Evolutionary conservation across 1,140 invertebrate genomes (phyloP), one percentile per base, ranked within the genome.

Genomic region (Nasonia vitripennis): DNA sequence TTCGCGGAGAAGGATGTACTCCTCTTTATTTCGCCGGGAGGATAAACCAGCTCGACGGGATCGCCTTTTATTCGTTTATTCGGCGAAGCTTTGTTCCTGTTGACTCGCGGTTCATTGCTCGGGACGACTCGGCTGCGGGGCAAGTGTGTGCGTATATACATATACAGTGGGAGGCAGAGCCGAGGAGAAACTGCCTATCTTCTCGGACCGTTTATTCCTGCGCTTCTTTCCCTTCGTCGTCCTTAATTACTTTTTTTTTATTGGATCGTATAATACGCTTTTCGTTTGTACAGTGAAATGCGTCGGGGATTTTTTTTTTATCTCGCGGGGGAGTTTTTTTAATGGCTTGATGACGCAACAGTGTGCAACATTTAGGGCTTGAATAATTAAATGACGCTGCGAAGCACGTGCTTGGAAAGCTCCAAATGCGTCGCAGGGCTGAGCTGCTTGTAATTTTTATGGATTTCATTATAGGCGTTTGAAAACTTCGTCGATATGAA

Each of bases 41-140:
- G 68, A 67, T 77, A 83, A 83, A 77, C 82, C 75, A 78, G 37
- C 41, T 67, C 45, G 31, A n/a, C 31, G 75, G 27, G 37, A 31
- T 78, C 37, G 71, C 62, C 68, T 84, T n/a, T n/a, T n/a, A n/a
- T n/a, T 74, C 68, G 70, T 80, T 85, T 85, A 85, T 80, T 85
- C 70, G 68, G 31, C 23, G 17, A 84, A 73, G 17, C 83, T 84
- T 71, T 84, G 68, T 78, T 77, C 51, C 67, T 84, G 75, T 84
- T 78, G 75, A 84, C 77, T 84, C 75, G 82, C 41, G 83, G 62
- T 79, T 79, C 83, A 37, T 84, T 84, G 41, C 77, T 79, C 62
- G 51, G 41, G 31, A 71, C 34, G 2, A 27, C 70, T 71, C 17
- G 17, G 17, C 55, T 62, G 17, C 17, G 14, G 14, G 6, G 17